phyloP scores from a whole-genome alignment of 2,113 vertebrate genomes.

The Recurvirostra avosetta region DNA sequence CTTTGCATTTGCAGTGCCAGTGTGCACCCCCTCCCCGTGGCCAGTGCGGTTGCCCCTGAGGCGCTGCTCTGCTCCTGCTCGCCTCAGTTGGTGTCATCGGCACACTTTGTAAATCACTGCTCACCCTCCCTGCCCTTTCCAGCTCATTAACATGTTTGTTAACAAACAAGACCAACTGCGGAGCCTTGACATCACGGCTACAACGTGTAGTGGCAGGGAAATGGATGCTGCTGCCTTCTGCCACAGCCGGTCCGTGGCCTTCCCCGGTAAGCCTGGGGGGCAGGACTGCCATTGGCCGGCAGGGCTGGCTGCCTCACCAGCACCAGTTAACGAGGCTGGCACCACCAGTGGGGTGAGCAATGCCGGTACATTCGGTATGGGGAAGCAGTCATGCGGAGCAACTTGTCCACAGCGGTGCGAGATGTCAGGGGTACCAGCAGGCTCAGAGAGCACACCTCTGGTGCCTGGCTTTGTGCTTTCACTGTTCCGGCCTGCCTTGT shows the following conservation, averaged over 20 bases:
- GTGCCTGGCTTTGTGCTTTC: background rate
- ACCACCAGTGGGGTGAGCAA: background rate
- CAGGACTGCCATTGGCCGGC: background rate
- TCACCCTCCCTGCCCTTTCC: background rate
- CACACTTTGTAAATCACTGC: background rate
- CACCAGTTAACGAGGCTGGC: background rate
- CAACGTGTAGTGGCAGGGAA: background rate
- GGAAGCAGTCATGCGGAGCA: background rate
- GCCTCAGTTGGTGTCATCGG: fast-evolving
- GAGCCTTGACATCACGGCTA: background rate
- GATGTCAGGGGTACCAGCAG: fast-evolving
- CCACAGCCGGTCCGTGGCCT: fast-evolving
- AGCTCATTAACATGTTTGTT: background rate
- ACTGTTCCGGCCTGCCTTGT: too few species aligned
- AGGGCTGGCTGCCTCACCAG: background rate
- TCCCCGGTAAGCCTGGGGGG: background rate
- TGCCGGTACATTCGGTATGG: fast-evolving
- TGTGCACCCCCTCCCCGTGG: fast-evolving
- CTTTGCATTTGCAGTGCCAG: background rate
- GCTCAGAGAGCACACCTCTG: too few species aligned
- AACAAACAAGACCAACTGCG: background rate
- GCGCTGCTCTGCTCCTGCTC: background rate
- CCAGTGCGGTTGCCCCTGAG: fast-evolving
- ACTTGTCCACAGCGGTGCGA: background rate
- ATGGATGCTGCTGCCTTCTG: background rate